Evolutionary conservation across 2,113 vertebrate species (phyloP).

Genomic region (Toxotes jaculatrix): DNA sequence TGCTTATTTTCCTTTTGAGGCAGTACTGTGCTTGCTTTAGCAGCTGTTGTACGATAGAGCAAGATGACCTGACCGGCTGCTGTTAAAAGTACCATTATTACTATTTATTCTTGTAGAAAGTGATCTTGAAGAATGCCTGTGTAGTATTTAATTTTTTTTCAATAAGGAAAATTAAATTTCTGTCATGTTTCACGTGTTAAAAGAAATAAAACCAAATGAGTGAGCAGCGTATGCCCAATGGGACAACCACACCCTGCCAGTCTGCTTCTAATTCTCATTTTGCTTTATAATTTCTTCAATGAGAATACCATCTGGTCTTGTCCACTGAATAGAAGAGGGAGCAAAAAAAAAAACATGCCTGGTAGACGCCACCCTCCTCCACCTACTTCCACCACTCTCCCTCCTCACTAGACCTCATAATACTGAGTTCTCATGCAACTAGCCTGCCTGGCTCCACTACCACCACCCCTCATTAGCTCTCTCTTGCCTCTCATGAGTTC

Average conservation of each 20-base stretch:
- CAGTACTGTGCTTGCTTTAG: slow-evolving; percentile 19
- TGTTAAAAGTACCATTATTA: slow-evolving; percentile 36
- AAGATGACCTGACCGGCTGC: slow-evolving; percentile 22
- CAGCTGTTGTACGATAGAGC: slow-evolving; percentile 17
- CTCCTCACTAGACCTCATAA: slow-evolving; percentile 53
- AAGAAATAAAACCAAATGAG: slow-evolving; percentile 30
- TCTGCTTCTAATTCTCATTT: slow-evolving; percentile 65
- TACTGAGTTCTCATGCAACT: slow-evolving; percentile 59
- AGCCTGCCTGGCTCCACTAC: slow-evolving; percentile 45
- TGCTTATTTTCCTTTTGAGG: slow-evolving; percentile 15
- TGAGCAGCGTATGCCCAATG: slow-evolving; percentile 6
- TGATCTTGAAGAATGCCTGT: slow-evolving; percentile 29
- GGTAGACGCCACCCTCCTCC: slow-evolving; percentile 44
- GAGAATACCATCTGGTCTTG: slow-evolving; percentile 79
- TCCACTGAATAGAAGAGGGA: slow-evolving; percentile 24
- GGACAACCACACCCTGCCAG: slow-evolving; percentile 54
- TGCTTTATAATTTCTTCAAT: slow-evolving; percentile 70
- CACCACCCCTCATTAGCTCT: slow-evolving; percentile 65
- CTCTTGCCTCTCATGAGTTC: slow-evolving; percentile 46
- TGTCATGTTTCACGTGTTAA: slow-evolving; percentile 23
- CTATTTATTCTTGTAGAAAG: slow-evolving; percentile 24
- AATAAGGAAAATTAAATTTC: slow-evolving; percentile 3
- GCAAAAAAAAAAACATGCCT: slow-evolving; percentile 10
- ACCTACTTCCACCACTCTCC: slow-evolving; percentile 21
- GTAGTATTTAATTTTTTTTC: slow-evolving; percentile 22